Evolutionary conservation across 1,140 invertebrate genomes (phyloP), one percentile per base, ranked within the genome.

Genomic region (Coptotermes formosanus): DNA sequence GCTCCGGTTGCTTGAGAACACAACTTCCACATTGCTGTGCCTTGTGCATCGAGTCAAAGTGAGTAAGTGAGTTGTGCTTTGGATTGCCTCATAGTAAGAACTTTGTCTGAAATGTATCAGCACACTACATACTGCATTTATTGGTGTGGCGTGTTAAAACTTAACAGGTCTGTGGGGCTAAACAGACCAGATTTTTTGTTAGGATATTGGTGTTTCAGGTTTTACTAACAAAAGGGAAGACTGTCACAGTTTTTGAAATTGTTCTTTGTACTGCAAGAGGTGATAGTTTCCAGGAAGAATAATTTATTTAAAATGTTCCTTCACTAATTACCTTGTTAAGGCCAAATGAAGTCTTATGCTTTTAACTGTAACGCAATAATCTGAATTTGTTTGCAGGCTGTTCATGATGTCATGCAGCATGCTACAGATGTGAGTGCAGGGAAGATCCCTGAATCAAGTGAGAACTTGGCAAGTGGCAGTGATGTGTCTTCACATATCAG

Each of bases 1-100:
- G 94, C 94, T 98, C 87, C 92, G 93, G 48, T 93, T 98, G 84
- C 92, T 99, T 48, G 92, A 94, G 83, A 93, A 94, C 88, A 94
- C 97, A 12, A 97, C 97, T 86, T 91, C 92, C 84, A 94, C 95
- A 83, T 88, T 97, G 44, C 91, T 94, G 89, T 91, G 95, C 44
- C 91, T 95, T 48, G 90, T 95, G 21, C 90, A 92, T 87, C 91
- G 95, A 88, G 92, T 95, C 45, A 93, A 95, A 91, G 94, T 95
- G 90, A n/a, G 64, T 52, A 55, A 55, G 19, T 21, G 52, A 55
- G 14, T 21, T 55, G 19, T 55, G 19, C 12, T 55, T 55, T 55
- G 6, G 52, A 38, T 38, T 38, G 38, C 38, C 38, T 38, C 4
- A 38, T 2, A 38, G 38, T 38, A 38, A 38, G 2, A 38, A 38